Evolutionary conservation across 2,113 vertebrate species (phyloP).

Genomic region (Perca fluviatilis): DNA sequence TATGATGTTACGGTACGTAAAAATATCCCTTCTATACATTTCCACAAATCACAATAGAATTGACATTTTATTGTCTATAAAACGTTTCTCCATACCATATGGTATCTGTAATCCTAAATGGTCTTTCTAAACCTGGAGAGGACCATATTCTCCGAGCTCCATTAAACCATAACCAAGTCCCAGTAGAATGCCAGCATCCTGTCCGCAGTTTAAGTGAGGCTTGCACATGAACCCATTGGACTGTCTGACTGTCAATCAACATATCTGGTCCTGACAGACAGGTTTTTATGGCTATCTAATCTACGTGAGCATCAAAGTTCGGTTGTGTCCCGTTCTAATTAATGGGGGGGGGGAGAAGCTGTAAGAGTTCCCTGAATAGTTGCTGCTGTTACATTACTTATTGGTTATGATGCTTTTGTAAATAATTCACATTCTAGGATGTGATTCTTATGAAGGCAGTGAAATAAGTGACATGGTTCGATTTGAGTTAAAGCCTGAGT

Average conservation of each 20-base stretch:
- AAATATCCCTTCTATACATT: neutral
- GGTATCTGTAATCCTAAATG: neutral
- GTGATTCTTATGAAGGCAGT: neutral
- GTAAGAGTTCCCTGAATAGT: neutral
- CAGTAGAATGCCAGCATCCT: neutral
- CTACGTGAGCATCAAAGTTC: neutral
- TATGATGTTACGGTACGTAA: neutral
- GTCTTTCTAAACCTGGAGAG: neutral
- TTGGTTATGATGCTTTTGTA: neutral
- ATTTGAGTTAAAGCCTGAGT: neutral
- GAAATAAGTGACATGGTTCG: neutral
- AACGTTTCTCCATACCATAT: neutral
- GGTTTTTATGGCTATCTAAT: neutral
- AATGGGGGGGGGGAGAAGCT: neutral
- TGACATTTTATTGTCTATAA: slow-evolving; percentile 30
- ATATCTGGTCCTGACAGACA: neutral
- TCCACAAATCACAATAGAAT: slow-evolving; percentile 4
- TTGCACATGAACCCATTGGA: neutral
- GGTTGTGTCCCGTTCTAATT: neutral
- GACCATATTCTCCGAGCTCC: neutral
- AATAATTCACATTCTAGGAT: slow-evolving; percentile 9
- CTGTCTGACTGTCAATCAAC: neutral
- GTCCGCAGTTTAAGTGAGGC: neutral
- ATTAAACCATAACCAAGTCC: slow-evolving; percentile 5
- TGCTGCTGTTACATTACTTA: neutral